A percentile compares a stretch with the other conserved stretches of the same genome.
These are phyloP conservation scores for Octopus bimaculoides DNA, from an alignment of 1,140 invertebrate species.

Conservation along the genomic window DNA sequence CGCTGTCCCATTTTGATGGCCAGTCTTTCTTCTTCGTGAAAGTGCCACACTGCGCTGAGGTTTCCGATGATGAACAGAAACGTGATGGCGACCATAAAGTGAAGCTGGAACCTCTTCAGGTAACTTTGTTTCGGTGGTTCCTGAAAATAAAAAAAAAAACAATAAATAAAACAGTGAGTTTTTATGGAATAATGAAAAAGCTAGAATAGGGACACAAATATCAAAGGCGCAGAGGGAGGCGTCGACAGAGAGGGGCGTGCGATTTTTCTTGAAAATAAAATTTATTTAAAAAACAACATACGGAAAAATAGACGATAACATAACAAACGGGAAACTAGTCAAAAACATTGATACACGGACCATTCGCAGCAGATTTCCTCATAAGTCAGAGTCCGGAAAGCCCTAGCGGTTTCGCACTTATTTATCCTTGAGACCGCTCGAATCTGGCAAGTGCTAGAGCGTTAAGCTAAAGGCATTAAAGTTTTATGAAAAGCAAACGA, in stretches of 20 bases:
- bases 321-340: too few species aligned
- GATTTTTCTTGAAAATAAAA: background rate
- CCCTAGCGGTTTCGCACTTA: too few species aligned
- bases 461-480: too few species aligned
- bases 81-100: constrained; percentile 37
- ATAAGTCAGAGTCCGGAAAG: too few species aligned
- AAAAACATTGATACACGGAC: too few species aligned
- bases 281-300: too few species aligned
- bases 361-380: too few species aligned
- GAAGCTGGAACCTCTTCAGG: constrained; percentile 37
- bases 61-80: constrained; percentile 36
- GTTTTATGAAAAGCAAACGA: too few species aligned
- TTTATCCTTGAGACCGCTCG: too few species aligned
- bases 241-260: background rate
- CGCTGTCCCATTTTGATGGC: constrained; percentile 31
- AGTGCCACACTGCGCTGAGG: constrained; percentile 41
- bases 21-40: constrained; percentile 31
- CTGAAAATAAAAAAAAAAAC: constrained; percentile 35
- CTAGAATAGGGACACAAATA: background rate
- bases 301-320: too few species aligned
- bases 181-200: background rate
- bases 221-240: background rate
- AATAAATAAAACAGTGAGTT: background rate
- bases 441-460: too few species aligned
- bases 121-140: constrained; percentile 25